A percentile compares a stretch with the other conserved stretches of the same genome.
Conservation (phyloP, 2,888 invertebrate genomes). For the Mesopsocus fuscifrons region DNA sequence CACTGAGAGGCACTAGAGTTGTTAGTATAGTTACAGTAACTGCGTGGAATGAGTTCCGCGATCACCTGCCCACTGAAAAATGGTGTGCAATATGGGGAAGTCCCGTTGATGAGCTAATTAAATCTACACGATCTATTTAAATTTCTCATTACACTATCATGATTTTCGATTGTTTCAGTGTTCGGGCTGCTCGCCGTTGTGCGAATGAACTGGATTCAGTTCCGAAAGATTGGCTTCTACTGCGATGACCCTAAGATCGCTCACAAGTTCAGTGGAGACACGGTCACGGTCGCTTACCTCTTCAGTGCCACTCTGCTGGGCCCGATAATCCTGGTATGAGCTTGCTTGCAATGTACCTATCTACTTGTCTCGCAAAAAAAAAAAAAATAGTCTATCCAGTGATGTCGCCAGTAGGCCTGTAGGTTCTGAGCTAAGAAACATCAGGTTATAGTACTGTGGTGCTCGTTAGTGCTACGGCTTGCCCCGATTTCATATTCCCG, state of each 20-base stretch:
- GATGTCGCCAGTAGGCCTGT: not conserved
- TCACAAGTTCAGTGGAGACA: constrained; percentile 45
- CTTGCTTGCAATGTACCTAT: too few relatives aligned
- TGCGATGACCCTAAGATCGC: constrained; percentile 53
- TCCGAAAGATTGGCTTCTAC: constrained; percentile 41
- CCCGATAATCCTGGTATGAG: constrained; percentile 36
- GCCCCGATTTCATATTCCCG: too few relatives aligned
- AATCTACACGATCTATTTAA: too few relatives aligned
- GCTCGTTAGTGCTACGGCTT: too few relatives aligned
- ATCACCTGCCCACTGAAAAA: too few relatives aligned
- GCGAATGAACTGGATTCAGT: constrained; percentile 42
- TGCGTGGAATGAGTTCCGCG: too few relatives aligned
- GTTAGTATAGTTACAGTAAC: too few relatives aligned
- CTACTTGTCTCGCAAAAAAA: constrained; percentile 23
- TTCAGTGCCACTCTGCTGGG: constrained; percentile 32
- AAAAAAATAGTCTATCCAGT: constrained; percentile 1
- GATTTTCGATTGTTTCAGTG: constrained; percentile 37
- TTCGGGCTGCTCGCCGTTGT: constrained; percentile 34
- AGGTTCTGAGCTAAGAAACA: constrained; percentile 9
- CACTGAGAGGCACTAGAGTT: too few relatives aligned
- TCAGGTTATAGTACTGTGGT: too few relatives aligned
- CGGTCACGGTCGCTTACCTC: constrained; percentile 36
- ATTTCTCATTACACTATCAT: too few relatives aligned
- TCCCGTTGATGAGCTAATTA: too few relatives aligned
- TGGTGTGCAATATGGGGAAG: too few relatives aligned